Evolutionary conservation across 2,888 invertebrate species (phyloP).

Genomic region (Leptarthrus brevirostris): DNA sequence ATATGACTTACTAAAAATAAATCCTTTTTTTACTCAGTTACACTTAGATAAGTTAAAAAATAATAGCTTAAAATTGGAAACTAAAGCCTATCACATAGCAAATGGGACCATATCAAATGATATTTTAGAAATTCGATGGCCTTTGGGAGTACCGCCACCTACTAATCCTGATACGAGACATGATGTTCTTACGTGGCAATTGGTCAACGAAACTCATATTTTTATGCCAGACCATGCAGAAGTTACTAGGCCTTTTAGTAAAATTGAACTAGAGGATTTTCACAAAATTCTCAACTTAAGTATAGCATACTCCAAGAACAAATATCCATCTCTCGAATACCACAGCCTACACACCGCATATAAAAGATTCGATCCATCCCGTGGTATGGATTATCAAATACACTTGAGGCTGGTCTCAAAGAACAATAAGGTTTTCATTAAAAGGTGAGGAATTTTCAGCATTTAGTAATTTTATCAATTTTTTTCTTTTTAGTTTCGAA

Average conservation of each 20-base stretch:
- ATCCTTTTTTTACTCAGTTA: slow-evolving; percentile 60
- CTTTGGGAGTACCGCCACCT: slow-evolving; percentile 76
- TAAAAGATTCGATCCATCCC: slow-evolving; percentile 80
- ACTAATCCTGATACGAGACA: slow-evolving; percentile 79
- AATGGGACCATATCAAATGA: slow-evolving; percentile 69
- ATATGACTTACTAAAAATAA: too few relatives aligned
- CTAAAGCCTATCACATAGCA: slow-evolving; percentile 65
- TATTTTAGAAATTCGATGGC: slow-evolving; percentile 75
- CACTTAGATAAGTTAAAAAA: slow-evolving; percentile 67
- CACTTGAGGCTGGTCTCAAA: slow-evolving; percentile 74
- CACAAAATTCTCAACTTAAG: slow-evolving; percentile 70
- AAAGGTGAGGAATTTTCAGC: slow-evolving; percentile 65
- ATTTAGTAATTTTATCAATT: not conserved
- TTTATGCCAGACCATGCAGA: slow-evolving; percentile 84
- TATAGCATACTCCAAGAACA: slow-evolving; percentile 68
- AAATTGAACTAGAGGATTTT: slow-evolving; percentile 78
- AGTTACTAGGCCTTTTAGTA: slow-evolving; percentile 74
- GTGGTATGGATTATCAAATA: slow-evolving; percentile 87
- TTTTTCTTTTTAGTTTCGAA: slow-evolving; percentile 72
- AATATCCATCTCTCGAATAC: slow-evolving; percentile 70
- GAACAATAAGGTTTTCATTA: slow-evolving; percentile 68
- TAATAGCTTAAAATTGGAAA: slow-evolving; percentile 62
- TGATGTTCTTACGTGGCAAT: slow-evolving; percentile 87
- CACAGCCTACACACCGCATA: slow-evolving; percentile 77
- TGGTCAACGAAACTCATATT: slow-evolving; percentile 86